phyloP scores from a whole-genome alignment of 2,888 invertebrate genomes.

The Sialis fuliginosa region DNA sequence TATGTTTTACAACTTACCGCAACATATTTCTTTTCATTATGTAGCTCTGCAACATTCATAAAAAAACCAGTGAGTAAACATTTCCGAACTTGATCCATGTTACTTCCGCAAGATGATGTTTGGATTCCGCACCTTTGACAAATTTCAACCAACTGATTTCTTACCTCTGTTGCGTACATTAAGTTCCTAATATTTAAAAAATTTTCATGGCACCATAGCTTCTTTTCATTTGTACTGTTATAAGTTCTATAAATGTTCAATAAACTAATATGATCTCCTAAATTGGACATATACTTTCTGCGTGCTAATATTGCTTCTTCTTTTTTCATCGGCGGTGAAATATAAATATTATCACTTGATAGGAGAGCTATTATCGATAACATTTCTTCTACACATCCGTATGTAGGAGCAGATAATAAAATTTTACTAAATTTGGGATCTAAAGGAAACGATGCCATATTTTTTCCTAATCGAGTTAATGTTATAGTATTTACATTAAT shows the following conservation, averaged over 20 bases:
- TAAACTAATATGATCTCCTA: constrained; percentile 85
- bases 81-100: constrained; percentile 49
- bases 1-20: constrained; percentile 32
- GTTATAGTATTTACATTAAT: constrained; percentile 38
- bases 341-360: constrained; percentile 74
- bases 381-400: constrained; percentile 62
- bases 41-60: constrained; percentile 69
- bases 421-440: constrained; percentile 80
- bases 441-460: constrained; percentile 81
- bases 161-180: constrained; percentile 59
- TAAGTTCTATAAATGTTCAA: constrained; percentile 72
- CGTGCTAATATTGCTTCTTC: constrained; percentile 57
- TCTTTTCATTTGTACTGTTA: constrained; percentile 49
- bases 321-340: constrained; percentile 53
- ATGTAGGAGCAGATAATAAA: constrained; percentile 56
- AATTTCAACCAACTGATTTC: constrained; percentile 59
- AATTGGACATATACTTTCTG: constrained; percentile 63
- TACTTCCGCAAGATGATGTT: constrained; percentile 42
- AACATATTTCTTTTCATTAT: constrained; percentile 50
- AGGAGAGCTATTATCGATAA: constrained; percentile 73
- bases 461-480: constrained; percentile 60
- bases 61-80: constrained; percentile 69
- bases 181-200: constrained; percentile 72
- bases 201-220: constrained; percentile 81
- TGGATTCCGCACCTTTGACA: constrained; percentile 42